phyloP scores from a whole-genome alignment of 2,888 invertebrate species.

The Choristoneura rosaceana region DNA sequence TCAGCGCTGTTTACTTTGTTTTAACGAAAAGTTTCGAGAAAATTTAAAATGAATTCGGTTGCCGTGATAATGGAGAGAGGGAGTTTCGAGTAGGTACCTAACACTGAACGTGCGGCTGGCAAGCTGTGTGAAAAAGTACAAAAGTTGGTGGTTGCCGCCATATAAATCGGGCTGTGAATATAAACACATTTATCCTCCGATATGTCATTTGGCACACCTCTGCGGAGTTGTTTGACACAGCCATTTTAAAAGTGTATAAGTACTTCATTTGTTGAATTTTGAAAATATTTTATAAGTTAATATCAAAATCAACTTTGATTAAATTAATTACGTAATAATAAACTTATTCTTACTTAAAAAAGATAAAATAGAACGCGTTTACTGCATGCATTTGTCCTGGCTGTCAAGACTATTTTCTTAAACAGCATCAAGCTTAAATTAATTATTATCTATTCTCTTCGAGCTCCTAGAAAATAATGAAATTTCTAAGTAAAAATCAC shows the following conservation, averaged over 20 bases:
- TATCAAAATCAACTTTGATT: no score
- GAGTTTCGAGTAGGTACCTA: conserved; percentile 70
- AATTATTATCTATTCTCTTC: no score
- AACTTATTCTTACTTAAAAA: no score
- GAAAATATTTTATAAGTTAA: not conserved
- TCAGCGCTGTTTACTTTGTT: conserved; percentile 58
- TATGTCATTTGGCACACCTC: conserved; percentile 43
- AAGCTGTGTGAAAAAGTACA: conserved; percentile 79
- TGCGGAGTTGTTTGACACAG: conserved; percentile 21
- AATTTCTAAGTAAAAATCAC: no score
- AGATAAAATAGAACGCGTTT: no score
- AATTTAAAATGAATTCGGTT: conserved; percentile 79
- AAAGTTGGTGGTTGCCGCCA: conserved; percentile 71
- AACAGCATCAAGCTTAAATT: no score
- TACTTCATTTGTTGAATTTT: conserved; percentile 2
- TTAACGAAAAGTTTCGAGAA: conserved; percentile 61
- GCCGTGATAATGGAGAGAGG: conserved; percentile 79
- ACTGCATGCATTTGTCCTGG: no score
- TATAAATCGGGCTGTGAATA: conserved; percentile 60
- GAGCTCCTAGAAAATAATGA: no score
- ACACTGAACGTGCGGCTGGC: conserved; percentile 80
- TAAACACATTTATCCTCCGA: conserved; percentile 53
- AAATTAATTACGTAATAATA: no score
- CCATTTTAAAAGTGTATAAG: conserved; percentile 13
- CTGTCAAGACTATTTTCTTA: no score